Base-by-base conservation (phyloP, 1,140 invertebrate genomes). In the Cyrtorhinus lividipennis region DNA sequence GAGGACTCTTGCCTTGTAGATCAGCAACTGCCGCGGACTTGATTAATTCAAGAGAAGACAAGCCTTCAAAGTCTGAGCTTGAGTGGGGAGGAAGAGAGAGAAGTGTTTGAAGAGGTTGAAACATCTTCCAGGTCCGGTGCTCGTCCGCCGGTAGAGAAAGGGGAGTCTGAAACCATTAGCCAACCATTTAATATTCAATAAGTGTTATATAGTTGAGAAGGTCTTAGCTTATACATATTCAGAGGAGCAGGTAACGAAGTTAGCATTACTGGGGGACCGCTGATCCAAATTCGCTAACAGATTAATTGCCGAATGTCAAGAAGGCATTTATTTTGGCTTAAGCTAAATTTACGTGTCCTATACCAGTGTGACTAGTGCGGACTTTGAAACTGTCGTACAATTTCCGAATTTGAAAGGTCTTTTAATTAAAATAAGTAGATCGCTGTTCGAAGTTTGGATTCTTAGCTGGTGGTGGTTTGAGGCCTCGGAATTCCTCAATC, bases 111-210 rank as follows among this genome's bases (percentile, higher is more conserved):
- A 38, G 30, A 38, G 30, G 30, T 38, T 38, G 30, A 38, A 38
- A 38, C 30, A 5, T 38, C 15, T 15, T 38, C 30, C 5, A n/a
- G 15, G 30, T 38, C 30, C 30, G 30, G 30, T 15, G 30, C 30
- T 38, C n/a, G n/a, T n/a, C n/a, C n/a, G n/a, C n/a, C n/a, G n/a
- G n/a, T n/a, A n/a, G n/a, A n/a, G 15, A 38, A 38, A 38, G 5
- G 30, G 30, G 30, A 8, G 30, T 8, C 45, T 27, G 61, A 62
- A 62, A 62, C 61, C 61, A 62, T 62, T 62, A 62, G 61, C 61
- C 61, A n/a, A 23, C 38, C 61, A 62, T 62, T 30, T 62, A 62
- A 62, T 62, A 62, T 62, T 62, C 61, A 62, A 62, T 62, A 62
- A 62, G 61, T 62, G 61, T 62, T 62, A 62, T 62, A 62, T 38